Base-by-base conservation (phyloP, 2,888 invertebrate species). In the Tiliacea citrago region DNA sequence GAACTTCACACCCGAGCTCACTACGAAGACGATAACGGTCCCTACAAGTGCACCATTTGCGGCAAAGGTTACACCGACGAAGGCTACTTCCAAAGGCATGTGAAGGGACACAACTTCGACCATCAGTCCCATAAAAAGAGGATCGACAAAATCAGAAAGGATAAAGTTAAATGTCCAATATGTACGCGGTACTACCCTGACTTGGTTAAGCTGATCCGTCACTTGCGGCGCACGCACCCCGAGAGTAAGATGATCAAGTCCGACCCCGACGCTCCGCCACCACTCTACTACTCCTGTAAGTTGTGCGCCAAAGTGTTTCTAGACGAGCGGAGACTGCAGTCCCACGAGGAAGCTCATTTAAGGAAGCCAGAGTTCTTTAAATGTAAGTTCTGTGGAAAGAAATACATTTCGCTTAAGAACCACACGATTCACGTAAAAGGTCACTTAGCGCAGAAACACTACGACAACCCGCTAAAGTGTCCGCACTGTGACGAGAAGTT, bases 91-190 rank as follows among this genome's bases (percentile, higher is more conserved):
- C 93, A 93, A 57, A 93, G 93, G 10, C 97, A 97, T 72, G 85
- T 96, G 6, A 97, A 97, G 81, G 96, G 97, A 2, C 97, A 97
- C 88, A 97, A 96, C 79, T 96, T 96, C 69, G 96, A 96, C 77
- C 88, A 95, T 80, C 93, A 93, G 55, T 93, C 93, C 1, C 96
- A 96, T 73, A 92, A 95, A 76, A 94, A 94, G 74, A 90, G 95
- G 16, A 91, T 95, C 61, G 96, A 94, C 58, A 95, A 93, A 68
- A 88, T 96, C 12, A 89, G 95, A 24, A 95, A 95, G 77, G 93
- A 93, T 63, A 96, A 95, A 82, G 95, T 95, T 1, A 95, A 95
- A 81, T 97, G 96, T 82, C 96, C 96, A 0, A 95, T 96, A 69
- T 96, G 96, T 77, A 88, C 92, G 2, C 92, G 95, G 16, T 94